A percentile compares a stretch with the other conserved stretches of the same genome.
phyloP scores from a whole-genome alignment of 2,113 vertebrate genomes.

The Thryonomys swinderianus region DNA sequence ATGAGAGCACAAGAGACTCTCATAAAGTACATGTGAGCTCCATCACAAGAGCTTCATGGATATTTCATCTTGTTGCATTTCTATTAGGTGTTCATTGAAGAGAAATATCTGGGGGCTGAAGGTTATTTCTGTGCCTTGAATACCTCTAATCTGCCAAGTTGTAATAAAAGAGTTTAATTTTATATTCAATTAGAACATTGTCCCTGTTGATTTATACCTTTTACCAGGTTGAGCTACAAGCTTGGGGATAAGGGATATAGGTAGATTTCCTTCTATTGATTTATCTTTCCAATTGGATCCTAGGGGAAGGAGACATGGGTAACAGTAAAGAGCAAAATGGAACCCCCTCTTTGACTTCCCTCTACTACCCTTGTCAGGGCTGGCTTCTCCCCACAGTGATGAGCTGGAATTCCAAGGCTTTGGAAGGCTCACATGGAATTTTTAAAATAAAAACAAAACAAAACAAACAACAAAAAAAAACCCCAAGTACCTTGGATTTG shows the following conservation, averaged over 20 bases:
- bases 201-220: neutral
- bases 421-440: conserved; percentile 14
- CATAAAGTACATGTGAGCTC: neutral
- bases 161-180: conserved; percentile 29
- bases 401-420: conserved; percentile 5
- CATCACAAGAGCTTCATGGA: neutral
- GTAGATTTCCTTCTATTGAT: conserved; percentile 11
- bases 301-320: neutral
- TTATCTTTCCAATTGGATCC: neutral
- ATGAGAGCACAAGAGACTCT: neutral
- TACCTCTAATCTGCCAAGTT: conserved; percentile 15
- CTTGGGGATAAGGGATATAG: neutral
- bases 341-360: neutral
- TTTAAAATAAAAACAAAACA: too few species aligned
- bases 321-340: neutral
- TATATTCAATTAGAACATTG: conserved; percentile 30
- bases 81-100: conserved; percentile 10
- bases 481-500: neutral
- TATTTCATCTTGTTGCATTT: conserved; percentile 42
- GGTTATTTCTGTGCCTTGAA: neutral
- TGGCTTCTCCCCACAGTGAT: neutral
- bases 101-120: neutral
- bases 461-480: too few species aligned
- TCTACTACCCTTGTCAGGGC: neutral
- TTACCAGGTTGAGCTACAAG: neutral